A percentile compares a stretch with the other conserved stretches of the same genome.
Evolutionary conservation across 2,888 invertebrate genomes (phyloP).

Genomic region (Monochamus alternatus): DNA sequence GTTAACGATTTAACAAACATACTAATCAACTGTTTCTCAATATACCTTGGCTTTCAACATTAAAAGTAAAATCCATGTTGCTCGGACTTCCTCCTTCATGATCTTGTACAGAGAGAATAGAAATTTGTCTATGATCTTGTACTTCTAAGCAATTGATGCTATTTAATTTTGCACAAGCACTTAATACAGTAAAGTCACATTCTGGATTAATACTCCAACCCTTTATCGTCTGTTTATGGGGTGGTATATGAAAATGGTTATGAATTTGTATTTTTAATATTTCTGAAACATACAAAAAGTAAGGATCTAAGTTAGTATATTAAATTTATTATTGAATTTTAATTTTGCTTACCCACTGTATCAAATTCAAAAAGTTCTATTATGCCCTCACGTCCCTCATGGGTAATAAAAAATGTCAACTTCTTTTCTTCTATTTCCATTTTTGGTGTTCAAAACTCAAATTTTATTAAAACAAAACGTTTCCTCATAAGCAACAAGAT

Average conservation of each 20-base stretch:
- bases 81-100: slow-evolving; percentile 9
- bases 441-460: background rate
- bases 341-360: slow-evolving; percentile 46
- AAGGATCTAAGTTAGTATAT: background rate
- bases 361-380: slow-evolving; percentile 48
- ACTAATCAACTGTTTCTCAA: background rate
- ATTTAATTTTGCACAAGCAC: slow-evolving; percentile 40
- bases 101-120: no score
- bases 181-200: slow-evolving; percentile 49
- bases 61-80: background rate
- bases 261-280: slow-evolving; percentile 45
- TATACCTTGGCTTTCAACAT: slow-evolving; percentile 6
- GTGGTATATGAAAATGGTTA: slow-evolving; percentile 47
- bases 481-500: no score
- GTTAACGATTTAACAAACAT: slow-evolving; percentile 10
- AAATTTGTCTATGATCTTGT: slow-evolving; percentile 8
- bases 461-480: no score
- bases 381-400: slow-evolving; percentile 27
- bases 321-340: background rate
- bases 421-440: slow-evolving; percentile 2
- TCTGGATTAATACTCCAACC: slow-evolving; percentile 52
- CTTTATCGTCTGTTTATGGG: slow-evolving; percentile 50
- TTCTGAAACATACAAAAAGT: slow-evolving; percentile 76
- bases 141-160: slow-evolving; percentile 49
- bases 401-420: slow-evolving; percentile 36